A percentile compares a stretch with the other conserved stretches of the same genome.
phyloP scores from a whole-genome alignment of 2,888 invertebrate species.

The Temnothorax unifasciatus region DNA sequence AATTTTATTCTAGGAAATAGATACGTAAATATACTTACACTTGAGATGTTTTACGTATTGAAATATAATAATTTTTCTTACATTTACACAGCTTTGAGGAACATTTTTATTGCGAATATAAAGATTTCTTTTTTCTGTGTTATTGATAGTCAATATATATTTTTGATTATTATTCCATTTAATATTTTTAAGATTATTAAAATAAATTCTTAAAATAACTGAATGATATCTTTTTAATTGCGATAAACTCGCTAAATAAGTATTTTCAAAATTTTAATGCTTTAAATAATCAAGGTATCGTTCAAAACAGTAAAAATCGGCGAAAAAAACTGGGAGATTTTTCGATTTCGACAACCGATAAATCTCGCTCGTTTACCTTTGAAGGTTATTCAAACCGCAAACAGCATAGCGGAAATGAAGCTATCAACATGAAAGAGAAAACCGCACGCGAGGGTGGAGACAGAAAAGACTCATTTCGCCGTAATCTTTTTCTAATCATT shows the following conservation, averaged over 20 bases:
- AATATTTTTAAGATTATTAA: not conserved
- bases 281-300: not conserved
- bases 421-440: constrained; percentile 52
- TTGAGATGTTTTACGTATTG: not conserved
- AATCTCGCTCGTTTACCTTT: constrained; percentile 42
- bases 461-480: constrained; percentile 36
- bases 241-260: not conserved
- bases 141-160: not conserved
- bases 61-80: not conserved
- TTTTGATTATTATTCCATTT: not conserved
- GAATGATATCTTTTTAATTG: not conserved
- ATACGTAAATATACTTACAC: not conserved
- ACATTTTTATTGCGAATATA: not conserved
- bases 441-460: not conserved
- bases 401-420: constrained; percentile 48
- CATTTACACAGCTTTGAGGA: not conserved
- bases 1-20: not conserved
- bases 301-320: not conserved
- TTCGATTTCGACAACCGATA: constrained; percentile 34
- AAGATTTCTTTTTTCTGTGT: not conserved
- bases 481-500: constrained; percentile 52
- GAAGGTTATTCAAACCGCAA: constrained; percentile 38
- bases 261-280: not conserved
- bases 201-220: not conserved
- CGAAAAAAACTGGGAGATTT: not conserved